Percentiles rank a stretch among this genome's conserved stretches.
These are phyloP conservation scores for Megalops atlanticus DNA, from an alignment of 2,113 vertebrate genomes.

Conservation along the genomic window DNA sequence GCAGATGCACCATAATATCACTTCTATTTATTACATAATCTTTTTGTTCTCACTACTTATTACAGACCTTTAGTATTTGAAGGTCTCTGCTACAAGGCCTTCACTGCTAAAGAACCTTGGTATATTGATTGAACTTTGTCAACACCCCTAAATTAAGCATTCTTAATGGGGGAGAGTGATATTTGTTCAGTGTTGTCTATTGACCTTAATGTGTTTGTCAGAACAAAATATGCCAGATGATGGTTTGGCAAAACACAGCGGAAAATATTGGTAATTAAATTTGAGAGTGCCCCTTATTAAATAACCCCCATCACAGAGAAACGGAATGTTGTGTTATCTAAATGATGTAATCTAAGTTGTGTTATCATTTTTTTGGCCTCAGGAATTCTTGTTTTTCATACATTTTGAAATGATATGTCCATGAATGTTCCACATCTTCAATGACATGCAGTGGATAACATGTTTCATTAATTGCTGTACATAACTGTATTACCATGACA, in stretches of 20 bases:
- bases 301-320: not conserved
- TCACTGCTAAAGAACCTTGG: not conserved
- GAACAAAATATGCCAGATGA: not conserved
- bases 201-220: not conserved
- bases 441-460: not conserved
- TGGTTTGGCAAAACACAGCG: not conserved
- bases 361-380: too few relatives aligned
- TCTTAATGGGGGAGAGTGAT: not conserved
- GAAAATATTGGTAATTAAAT: not conserved
- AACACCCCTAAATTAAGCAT: not conserved
- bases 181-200: not conserved
- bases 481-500: not conserved
- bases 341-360: too few relatives aligned
- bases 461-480: not conserved
- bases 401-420: too few relatives aligned
- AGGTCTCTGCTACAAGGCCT: not conserved
- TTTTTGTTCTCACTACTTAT: too few relatives aligned
- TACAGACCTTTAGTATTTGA: too few relatives aligned
- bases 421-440: not conserved
- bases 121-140: not conserved
- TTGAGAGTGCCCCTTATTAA: not conserved
- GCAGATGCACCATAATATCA: too few relatives aligned
- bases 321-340: not conserved
- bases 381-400: too few relatives aligned
- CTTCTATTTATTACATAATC: too few relatives aligned